These are phyloP conservation scores for Lipophrys pholis DNA, from an alignment of 2,113 vertebrate genomes.

Conservation along the genomic window DNA sequence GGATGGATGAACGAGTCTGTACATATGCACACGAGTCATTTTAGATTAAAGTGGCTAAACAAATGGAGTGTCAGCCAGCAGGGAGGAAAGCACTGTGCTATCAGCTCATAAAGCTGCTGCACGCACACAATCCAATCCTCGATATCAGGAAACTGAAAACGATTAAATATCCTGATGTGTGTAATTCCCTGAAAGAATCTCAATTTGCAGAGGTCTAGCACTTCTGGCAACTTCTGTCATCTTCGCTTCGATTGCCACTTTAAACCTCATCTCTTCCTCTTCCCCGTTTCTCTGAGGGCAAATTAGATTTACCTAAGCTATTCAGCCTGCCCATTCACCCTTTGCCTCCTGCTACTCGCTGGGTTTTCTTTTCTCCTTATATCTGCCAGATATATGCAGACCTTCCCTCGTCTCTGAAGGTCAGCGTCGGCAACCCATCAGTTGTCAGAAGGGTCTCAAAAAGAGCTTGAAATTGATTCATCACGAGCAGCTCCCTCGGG, in stretches of 20 bases:
- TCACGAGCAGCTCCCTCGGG: conserved; percentile 28
- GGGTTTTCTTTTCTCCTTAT: neutral
- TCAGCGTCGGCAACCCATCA: conserved; percentile 52
- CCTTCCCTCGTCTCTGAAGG: conserved; percentile 67
- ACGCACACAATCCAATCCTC: conserved; percentile 16
- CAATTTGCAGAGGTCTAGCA: conserved; percentile 28
- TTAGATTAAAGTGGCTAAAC: conserved; percentile 48
- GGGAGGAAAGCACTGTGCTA: conserved; percentile 16
- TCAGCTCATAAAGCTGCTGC: conserved; percentile 29
- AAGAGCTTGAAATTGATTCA: conserved; percentile 57
- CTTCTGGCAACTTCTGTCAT: conserved; percentile 25
- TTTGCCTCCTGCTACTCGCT: conserved; percentile 1
- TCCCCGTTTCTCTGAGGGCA: conserved; percentile 4
- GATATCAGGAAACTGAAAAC: conserved; percentile 11
- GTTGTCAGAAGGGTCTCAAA: conserved; percentile 46
- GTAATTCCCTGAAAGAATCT: conserved; percentile 19
- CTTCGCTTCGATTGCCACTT: conserved; percentile 34
- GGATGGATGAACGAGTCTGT: conserved; percentile 12
- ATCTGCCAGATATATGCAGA: conserved; percentile 36
- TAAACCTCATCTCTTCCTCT: conserved; percentile 36
- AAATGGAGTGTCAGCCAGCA: conserved; percentile 32
- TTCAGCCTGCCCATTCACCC: neutral
- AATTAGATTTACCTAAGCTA: conserved; percentile 54
- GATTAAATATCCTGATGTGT: conserved; percentile 25
- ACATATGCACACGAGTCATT: conserved; percentile 28